Evolutionary conservation across 1,140 invertebrate genomes (phyloP).

Genomic region (Gryllus bimaculatus): DNA sequence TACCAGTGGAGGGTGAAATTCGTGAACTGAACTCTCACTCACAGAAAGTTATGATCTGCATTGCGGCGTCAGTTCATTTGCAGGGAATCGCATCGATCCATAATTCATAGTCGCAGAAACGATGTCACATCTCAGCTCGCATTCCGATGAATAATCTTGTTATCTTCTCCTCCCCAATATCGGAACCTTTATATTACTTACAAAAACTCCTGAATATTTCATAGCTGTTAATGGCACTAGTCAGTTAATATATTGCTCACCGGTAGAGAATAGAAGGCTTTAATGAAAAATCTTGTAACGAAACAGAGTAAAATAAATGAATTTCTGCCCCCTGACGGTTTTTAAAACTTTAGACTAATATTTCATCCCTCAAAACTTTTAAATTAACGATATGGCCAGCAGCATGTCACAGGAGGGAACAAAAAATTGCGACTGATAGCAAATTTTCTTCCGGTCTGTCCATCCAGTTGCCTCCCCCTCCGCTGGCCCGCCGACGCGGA

Average conservation of each 20-base stretch:
- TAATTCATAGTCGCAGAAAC: neutral
- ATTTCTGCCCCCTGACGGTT: neutral
- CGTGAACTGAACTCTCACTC: no score
- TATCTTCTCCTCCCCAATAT: neutral
- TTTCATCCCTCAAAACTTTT: constrained; percentile 5
- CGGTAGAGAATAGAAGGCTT: neutral
- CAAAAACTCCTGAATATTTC: neutral
- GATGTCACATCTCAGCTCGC: neutral
- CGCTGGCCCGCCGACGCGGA: neutral
- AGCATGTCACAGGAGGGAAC: neutral
- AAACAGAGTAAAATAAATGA: constrained; percentile 6
- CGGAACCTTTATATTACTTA: neutral
- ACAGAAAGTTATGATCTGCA: no score
- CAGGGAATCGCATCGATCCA: neutral
- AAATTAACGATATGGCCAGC: constrained; percentile 4
- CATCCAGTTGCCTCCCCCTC: neutral
- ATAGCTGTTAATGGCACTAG: neutral
- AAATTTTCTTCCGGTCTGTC: constrained; percentile 4
- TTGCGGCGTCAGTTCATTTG: no score
- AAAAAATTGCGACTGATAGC: neutral
- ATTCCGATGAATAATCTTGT: neutral
- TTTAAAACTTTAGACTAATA: constrained; percentile 6
- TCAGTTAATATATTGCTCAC: constrained; percentile 5
- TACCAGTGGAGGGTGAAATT: no score
- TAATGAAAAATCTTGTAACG: constrained; percentile 2